phyloP scores from a whole-genome alignment of 2,888 invertebrate genomes.

The Anthophora plumipes region DNA sequence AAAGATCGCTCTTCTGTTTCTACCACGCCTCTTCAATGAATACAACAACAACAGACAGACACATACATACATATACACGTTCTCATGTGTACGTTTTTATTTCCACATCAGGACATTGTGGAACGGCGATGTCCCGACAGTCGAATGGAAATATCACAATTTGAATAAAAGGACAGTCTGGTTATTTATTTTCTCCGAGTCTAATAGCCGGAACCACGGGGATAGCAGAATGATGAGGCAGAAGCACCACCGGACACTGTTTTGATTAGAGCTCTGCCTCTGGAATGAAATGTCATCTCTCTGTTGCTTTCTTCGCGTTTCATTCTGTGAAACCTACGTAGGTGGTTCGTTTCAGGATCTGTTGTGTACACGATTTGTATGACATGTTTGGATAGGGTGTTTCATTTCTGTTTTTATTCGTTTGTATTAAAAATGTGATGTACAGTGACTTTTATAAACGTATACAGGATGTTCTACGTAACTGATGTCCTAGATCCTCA shows the following conservation, averaged over 20 bases:
- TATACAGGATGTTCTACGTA: no score
- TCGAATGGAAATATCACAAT: conserved; percentile 43
- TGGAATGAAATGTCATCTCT: not conserved
- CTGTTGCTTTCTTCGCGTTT: not conserved
- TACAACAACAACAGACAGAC: no score
- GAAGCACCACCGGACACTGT: conserved; percentile 9
- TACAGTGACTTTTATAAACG: no score
- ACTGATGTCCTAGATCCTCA: no score
- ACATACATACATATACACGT: no score
- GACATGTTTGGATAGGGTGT: no score
- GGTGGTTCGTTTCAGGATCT: no score
- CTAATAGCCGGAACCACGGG: conserved; percentile 24
- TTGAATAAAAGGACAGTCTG: conserved; percentile 26
- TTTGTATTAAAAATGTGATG: no score
- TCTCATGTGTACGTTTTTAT: conserved; percentile 39
- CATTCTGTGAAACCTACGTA: not conserved
- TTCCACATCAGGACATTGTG: conserved; percentile 1
- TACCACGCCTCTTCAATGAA: conserved; percentile 57
- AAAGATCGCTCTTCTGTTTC: conserved; percentile 58
- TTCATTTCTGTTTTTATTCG: no score
- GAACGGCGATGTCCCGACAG: not conserved
- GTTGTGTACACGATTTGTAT: no score
- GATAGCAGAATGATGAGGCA: not conserved
- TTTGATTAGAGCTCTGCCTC: conserved; percentile 21
- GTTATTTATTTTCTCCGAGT: conserved; percentile 35